These are phyloP conservation scores for Heliconius congener DNA, from an alignment of 1,140 invertebrate species.

Conservation along the genomic window DNA sequence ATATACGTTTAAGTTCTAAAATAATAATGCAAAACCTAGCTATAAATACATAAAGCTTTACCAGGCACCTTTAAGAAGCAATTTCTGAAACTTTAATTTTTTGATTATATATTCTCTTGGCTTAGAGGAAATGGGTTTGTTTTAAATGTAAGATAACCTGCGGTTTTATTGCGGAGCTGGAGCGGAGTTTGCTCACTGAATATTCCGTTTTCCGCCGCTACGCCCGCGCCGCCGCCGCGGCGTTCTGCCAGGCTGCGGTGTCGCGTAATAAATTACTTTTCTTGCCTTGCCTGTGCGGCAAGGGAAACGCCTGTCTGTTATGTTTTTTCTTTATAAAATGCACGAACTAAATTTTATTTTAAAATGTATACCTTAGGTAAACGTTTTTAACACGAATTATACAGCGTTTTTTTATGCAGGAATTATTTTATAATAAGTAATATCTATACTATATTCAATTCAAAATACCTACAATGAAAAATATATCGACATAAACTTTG, in stretches of 20 bases:
- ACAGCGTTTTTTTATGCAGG: neutral
- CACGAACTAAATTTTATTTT: slow-evolving; percentile 22
- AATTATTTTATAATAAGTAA: neutral
- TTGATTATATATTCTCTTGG: neutral
- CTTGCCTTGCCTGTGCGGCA: slow-evolving; percentile 16
- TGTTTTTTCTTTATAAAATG: slow-evolving; percentile 19
- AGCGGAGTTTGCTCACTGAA: slow-evolving; percentile 27
- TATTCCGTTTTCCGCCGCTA: slow-evolving; percentile 28
- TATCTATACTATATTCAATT: too few relatives aligned
- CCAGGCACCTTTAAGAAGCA: neutral
- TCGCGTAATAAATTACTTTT: slow-evolving; percentile 33
- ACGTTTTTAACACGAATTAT: neutral
- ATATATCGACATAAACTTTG: too few relatives aligned
- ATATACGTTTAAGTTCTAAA: neutral
- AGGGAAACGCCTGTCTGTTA: slow-evolving; percentile 17
- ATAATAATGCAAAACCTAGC: neutral
- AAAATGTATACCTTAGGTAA: neutral
- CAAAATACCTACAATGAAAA: too few relatives aligned
- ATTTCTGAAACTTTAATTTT: neutral
- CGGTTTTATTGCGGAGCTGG: slow-evolving; percentile 27
- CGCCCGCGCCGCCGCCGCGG: neutral
- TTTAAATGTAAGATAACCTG: slow-evolving; percentile 29
- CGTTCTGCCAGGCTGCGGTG: slow-evolving; percentile 21
- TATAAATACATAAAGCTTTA: neutral
- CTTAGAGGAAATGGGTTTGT: neutral